phyloP scores from a whole-genome alignment of 2,797 vertebrate genomes.

The Poeciliopsis presidionis region DNA sequence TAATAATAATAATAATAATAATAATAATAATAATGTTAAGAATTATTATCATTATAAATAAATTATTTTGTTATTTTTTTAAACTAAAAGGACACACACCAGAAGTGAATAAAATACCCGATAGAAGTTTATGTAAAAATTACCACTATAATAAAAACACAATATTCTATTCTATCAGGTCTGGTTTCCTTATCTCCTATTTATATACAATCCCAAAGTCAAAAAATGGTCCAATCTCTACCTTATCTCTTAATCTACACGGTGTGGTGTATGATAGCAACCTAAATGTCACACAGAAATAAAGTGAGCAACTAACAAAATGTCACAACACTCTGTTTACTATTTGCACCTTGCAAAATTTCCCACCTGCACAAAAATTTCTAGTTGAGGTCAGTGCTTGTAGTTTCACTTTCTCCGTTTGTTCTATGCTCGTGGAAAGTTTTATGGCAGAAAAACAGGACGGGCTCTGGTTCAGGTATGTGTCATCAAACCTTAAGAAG shows the following conservation, averaged over 20 bases:
- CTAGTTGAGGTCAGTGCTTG: constrained; percentile 47
- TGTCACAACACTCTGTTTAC: constrained; percentile 36
- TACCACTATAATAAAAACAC: background rate
- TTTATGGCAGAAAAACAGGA: constrained; percentile 65
- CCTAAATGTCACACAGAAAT: constrained; percentile 5
- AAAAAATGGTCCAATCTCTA: background rate
- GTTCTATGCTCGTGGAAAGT: constrained; percentile 64
- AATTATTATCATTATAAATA: background rate
- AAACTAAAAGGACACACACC: background rate
- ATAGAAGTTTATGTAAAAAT: background rate
- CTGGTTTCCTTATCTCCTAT: background rate
- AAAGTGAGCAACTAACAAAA: constrained; percentile 13
- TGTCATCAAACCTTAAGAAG: constrained; percentile 49
- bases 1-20: background rate
- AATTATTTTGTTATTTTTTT: background rate
- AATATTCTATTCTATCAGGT: background rate
- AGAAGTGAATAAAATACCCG: background rate
- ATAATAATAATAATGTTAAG: background rate
- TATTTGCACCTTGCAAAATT: constrained; percentile 46
- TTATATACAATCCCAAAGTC: background rate
- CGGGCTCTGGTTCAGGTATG: constrained; percentile 58
- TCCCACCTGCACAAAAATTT: constrained; percentile 38
- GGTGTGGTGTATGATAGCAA: background rate
- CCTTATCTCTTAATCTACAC: background rate
- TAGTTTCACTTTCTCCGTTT: constrained; percentile 59